Base-by-base conservation (phyloP, 1,140 invertebrate genomes). In the Chironomus striatipennis region DNA sequence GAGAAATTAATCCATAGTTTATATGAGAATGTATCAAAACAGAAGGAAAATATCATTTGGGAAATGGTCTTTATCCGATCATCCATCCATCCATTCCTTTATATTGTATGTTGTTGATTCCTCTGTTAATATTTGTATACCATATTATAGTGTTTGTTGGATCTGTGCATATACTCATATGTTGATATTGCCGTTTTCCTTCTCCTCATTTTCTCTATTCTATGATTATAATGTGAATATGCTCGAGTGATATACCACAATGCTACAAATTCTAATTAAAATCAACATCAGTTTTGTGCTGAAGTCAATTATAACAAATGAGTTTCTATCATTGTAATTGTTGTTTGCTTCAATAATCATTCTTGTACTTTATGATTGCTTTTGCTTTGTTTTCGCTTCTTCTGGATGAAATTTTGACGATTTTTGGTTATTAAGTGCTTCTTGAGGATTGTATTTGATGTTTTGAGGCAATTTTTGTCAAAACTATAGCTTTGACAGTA, bases 251-350 rank as follows among this genome's bases (percentile, higher is more conserved):
- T 34, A 34, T 34, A 34, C 24, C 24, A 57, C 4, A n/a, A 57
- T 57, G 47, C 47, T 15, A 12, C 47, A 57, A 15, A n/a, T 57
- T 57, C 47, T 57, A 57, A 57, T 57, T 57, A 57, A 57, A 57
- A 57, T 57, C 47, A 57, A 57, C 47, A 57, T 57, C 47, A 57
- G 47, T n/a, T 57, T 57, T 57, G 5, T 57, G 47, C 12, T 57
- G 12, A 12, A 57, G 47, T 57, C 47, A 57, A 57, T 57, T n/a
- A 57, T n/a, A 57, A 57, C n/a, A 57, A 57, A 57, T 57, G 47
- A 57, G 47, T n/a, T 57, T 12, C 47, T 57, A 57, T 57, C 47
- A 57, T 34, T 34, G 24, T 34, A 57, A 12, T 57, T 15, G 15
- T 57, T 57, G 12, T 57, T 15, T n/a, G n/a, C 47, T n/a, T n/a